A percentile compares a stretch with the other conserved stretches of the same genome.
Conservation (phyloP, 2,888 invertebrate species). For the Encarsia formosa region DNA sequence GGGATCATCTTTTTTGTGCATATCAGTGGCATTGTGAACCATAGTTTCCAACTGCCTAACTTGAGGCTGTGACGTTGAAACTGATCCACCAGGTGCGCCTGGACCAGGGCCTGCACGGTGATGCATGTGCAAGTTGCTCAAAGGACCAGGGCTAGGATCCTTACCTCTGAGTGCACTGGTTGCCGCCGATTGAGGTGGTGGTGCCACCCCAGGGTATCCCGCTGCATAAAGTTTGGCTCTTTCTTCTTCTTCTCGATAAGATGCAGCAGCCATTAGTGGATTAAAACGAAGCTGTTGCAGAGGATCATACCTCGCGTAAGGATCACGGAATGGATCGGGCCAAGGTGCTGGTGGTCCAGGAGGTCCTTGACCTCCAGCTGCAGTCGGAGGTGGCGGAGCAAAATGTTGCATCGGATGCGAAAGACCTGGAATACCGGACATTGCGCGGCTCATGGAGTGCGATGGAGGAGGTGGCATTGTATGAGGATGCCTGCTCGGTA, state of each 20-base stretch:
- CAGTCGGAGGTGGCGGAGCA: constrained; percentile 48
- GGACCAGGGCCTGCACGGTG: constrained; percentile 55
- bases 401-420: constrained; percentile 55
- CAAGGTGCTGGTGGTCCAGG: constrained; percentile 51
- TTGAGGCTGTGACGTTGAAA: constrained; percentile 19
- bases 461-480: constrained; percentile 20
- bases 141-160: constrained; percentile 54
- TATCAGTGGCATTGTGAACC: constrained; percentile 38
- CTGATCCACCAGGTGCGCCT: constrained; percentile 41
- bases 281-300: constrained; percentile 66
- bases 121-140: constrained; percentile 56
- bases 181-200: constrained; percentile 50
- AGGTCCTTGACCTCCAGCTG: constrained; percentile 34
- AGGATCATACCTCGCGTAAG: constrained; percentile 66
- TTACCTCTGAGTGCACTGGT: constrained; percentile 48
- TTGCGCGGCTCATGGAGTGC: constrained; percentile 55
- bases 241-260: constrained; percentile 69
- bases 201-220: constrained; percentile 9
- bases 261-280: constrained; percentile 73
- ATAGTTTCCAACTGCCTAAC: constrained; percentile 32
- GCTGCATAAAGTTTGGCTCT: constrained; percentile 55
- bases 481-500: constrained; percentile 36
- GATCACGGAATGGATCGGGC: constrained; percentile 67
- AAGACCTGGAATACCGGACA: constrained; percentile 54
- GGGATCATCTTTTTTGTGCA: constrained; percentile 59